Conservation (phyloP, 2,797 vertebrate species). For the Sciaenops ocellatus region DNA sequence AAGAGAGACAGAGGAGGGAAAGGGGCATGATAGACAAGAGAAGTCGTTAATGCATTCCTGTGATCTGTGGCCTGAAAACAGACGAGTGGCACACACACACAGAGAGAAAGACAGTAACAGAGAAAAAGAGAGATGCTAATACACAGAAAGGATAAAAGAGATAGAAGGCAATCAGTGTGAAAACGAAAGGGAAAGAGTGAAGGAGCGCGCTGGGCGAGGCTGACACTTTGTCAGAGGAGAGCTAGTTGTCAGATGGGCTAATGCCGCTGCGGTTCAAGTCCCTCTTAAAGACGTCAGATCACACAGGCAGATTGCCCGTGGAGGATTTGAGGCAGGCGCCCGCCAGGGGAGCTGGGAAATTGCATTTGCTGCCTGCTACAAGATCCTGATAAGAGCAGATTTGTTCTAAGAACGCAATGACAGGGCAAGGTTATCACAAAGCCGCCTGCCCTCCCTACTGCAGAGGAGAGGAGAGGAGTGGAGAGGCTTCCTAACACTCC, state of each 20-base stretch:
- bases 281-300: constrained; percentile 85
- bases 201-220: constrained; percentile 39
- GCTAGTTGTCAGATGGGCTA: constrained; percentile 79
- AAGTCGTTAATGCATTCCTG: constrained; percentile 55
- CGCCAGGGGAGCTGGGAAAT: constrained; percentile 74
- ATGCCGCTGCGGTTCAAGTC: constrained; percentile 78
- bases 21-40: constrained; percentile 27
- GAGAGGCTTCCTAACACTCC: constrained; percentile 48
- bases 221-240: constrained; percentile 70
- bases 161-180: constrained; percentile 63
- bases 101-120: constrained; percentile 28
- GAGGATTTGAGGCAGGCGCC: constrained; percentile 78
- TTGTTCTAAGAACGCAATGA: constrained; percentile 86
- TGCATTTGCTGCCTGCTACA: constrained; percentile 83
- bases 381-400: constrained; percentile 84
- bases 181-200: constrained; percentile 47
- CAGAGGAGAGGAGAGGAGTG: constrained; percentile 34
- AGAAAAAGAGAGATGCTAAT: constrained; percentile 48
- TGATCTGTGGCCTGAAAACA: constrained; percentile 60
- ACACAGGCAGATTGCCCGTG: constrained; percentile 79
- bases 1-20: not conserved
- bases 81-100: constrained; percentile 27
- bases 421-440: constrained; percentile 85
- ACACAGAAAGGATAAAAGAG: constrained; percentile 53
- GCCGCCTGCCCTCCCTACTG: constrained; percentile 63